phyloP scores from a whole-genome alignment of 2,113 vertebrate genomes.

The Neogobius melanostomus region DNA sequence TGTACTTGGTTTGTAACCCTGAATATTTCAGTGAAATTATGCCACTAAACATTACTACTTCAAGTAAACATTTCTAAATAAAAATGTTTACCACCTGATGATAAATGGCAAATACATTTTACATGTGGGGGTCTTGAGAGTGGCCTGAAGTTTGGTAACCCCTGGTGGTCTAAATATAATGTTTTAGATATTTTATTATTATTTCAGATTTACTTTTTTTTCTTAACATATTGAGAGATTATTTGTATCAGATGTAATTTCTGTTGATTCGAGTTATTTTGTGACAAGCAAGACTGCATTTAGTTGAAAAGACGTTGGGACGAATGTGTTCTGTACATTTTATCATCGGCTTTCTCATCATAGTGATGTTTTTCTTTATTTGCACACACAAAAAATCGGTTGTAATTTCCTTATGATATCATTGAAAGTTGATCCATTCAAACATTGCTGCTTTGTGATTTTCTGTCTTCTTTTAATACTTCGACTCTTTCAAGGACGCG shows the following conservation, averaged over 20 bases:
- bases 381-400: neutral
- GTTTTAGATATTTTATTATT: neutral
- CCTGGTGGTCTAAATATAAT: no score
- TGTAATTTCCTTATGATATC: neutral
- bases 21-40: no score
- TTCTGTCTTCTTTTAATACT: neutral
- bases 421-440: neutral
- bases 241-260: neutral
- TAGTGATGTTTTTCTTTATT: neutral
- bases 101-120: no score
- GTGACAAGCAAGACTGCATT: neutral
- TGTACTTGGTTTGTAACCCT: no score
- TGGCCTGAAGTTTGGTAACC: no score
- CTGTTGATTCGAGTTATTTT: neutral
- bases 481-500: slow-evolving; percentile 5
- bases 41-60: no score
- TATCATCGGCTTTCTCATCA: neutral
- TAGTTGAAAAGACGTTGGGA: neutral
- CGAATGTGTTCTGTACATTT: neutral
- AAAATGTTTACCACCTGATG: no score
- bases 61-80: no score
- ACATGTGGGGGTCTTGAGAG: no score
- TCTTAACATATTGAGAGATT: neutral
- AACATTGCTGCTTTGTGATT: neutral
- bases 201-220: neutral